phyloP scores from a whole-genome alignment of 2,888 invertebrate species.

The Leptodirus hochenwartii region DNA sequence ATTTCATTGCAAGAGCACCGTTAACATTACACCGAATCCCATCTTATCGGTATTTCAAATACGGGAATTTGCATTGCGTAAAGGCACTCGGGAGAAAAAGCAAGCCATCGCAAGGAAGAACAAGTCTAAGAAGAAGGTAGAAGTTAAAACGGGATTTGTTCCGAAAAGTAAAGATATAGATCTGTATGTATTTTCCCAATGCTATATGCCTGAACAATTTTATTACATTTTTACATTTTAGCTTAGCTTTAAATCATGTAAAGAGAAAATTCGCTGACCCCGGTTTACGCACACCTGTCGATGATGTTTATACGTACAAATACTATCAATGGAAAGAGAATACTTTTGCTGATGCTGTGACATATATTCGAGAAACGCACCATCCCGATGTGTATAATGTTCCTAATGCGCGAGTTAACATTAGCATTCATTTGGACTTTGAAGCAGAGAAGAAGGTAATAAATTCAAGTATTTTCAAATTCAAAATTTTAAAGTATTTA shows the following conservation, averaged over 20 bases:
- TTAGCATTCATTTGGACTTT: slow-evolving; percentile 67
- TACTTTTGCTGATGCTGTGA: slow-evolving; percentile 55
- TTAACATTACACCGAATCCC: too few relatives aligned
- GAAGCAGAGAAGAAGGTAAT: slow-evolving; percentile 44
- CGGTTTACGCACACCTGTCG: slow-evolving; percentile 32
- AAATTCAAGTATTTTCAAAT: too few relatives aligned
- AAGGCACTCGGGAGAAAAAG: slow-evolving; percentile 62
- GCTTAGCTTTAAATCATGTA: slow-evolving; percentile 26
- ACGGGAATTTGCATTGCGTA: slow-evolving; percentile 53
- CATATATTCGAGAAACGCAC: slow-evolving; percentile 61
- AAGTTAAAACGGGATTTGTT: slow-evolving; percentile 54
- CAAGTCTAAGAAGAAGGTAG: slow-evolving; percentile 46
- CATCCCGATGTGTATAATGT: slow-evolving; percentile 67
- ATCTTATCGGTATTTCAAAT: too few relatives aligned
- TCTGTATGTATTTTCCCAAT: slow-evolving; percentile 26
- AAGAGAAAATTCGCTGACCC: slow-evolving; percentile 42
- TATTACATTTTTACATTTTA: slow-evolving; percentile 15
- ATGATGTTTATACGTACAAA: slow-evolving; percentile 43
- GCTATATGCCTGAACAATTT: background rate
- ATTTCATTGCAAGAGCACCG: too few relatives aligned
- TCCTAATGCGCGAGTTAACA: slow-evolving; percentile 49
- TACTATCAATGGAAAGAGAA: slow-evolving; percentile 42
- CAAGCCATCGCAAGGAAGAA: too few relatives aligned
- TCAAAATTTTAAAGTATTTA: background rate
- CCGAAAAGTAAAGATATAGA: too few relatives aligned